A percentile compares a stretch with the other conserved stretches of the same genome.
Evolutionary conservation across 92 coral and sea anemone species (phyloP).

Genomic region (Paragorgia papillata): DNA sequence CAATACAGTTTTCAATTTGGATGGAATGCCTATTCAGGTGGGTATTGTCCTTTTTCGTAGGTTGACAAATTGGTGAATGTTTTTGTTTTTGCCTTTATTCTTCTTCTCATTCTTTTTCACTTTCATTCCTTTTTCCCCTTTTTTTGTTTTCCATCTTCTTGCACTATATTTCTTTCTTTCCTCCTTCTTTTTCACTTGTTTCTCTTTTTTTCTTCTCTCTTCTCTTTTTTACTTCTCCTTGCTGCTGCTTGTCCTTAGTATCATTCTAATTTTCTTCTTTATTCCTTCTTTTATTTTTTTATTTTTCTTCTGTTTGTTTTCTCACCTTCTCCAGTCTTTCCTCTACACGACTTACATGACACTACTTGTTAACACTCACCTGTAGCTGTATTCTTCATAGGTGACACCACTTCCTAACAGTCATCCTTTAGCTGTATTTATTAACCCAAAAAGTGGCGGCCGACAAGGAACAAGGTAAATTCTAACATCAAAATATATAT

Average conservation of each 20-base stretch:
- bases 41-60: not conserved
- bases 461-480: slow-evolving; percentile 94
- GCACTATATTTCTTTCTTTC: no score
- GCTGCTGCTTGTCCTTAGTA: not conserved
- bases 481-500: not conserved
- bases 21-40: slow-evolving; percentile 99
- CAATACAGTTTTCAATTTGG: slow-evolving; percentile 91
- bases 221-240: not conserved
- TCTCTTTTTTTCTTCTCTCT: no score
- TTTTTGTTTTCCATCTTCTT: no score
- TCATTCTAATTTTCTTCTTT: not conserved
- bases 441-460: slow-evolving; percentile 98
- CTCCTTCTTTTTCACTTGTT: no score
- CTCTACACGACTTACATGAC: no score
- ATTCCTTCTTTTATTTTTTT: not conserved
- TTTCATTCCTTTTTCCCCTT: no score
- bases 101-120: no score
- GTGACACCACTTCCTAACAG: slow-evolving; percentile 84
- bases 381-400: slow-evolving; percentile 44
- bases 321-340: no score
- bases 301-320: no score
- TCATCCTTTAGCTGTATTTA: slow-evolving; percentile 92
- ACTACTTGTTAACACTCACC: not conserved
- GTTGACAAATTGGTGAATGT: not conserved
- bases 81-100: not conserved